A percentile compares a stretch with the other conserved stretches of the same genome.
phyloP scores from a whole-genome alignment of 2,797 vertebrate genomes.

The Falco concolor region DNA sequence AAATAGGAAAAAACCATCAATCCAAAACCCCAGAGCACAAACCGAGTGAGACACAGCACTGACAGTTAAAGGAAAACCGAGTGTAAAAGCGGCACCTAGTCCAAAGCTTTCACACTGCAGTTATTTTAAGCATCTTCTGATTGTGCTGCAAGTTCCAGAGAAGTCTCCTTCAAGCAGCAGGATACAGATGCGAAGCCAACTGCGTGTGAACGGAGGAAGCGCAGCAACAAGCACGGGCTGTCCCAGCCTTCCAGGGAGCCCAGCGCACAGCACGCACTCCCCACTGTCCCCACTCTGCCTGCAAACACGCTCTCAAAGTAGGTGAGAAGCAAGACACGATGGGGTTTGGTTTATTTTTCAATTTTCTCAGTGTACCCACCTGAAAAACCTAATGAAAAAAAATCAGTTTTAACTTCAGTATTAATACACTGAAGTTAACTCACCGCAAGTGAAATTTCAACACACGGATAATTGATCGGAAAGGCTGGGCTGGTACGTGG shows the following conservation, averaged over 20 bases:
- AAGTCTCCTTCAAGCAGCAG: not conserved
- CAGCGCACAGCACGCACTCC: accelerated
- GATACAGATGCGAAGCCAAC: not conserved
- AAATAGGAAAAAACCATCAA: not conserved
- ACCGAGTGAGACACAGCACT: accelerated
- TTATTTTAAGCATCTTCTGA: not conserved
- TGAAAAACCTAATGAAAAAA: not conserved
- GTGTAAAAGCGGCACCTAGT: too few species aligned
- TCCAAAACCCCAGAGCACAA: not conserved
- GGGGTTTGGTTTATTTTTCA: accelerated
- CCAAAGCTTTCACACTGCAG: not conserved
- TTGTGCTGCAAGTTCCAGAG: not conserved
- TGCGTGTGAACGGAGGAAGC: accelerated
- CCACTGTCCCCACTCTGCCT: accelerated
- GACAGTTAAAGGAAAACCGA: not conserved
- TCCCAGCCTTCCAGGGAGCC: accelerated
- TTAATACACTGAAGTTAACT: not conserved
- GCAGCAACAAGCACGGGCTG: not conserved
- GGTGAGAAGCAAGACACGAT: accelerated
- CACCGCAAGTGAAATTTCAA: not conserved
- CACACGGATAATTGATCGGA: too few species aligned
- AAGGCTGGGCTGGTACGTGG: not conserved
- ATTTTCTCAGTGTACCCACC: not conserved
- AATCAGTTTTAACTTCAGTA: not conserved
- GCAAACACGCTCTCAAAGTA: accelerated